Conservation (phyloP, 2,888 invertebrate genomes). For the Ganaspis brasiliensis region DNA sequence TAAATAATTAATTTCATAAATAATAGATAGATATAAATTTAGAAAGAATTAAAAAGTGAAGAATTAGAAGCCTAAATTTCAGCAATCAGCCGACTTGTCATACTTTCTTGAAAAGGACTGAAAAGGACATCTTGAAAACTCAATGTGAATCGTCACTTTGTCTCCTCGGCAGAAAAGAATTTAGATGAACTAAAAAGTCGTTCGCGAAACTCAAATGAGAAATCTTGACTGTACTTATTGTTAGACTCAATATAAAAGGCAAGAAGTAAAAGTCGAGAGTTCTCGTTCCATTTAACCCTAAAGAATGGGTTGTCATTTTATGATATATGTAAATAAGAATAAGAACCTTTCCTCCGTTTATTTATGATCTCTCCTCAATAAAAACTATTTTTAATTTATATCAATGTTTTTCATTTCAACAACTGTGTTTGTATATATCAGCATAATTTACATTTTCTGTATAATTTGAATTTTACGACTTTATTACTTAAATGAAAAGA, state of each 20-base stretch:
- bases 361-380: conserved; percentile 21
- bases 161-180: conserved; percentile 31
- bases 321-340: conserved; percentile 35
- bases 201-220: conserved; percentile 36
- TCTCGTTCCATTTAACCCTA: conserved; percentile 41
- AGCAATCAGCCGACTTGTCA: neutral
- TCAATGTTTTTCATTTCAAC: neutral
- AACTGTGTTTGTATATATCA: no score
- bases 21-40: neutral
- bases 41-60: neutral
- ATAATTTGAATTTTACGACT: no score
- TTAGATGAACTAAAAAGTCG: conserved; percentile 25
- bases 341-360: conserved; percentile 6
- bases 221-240: conserved; percentile 35
- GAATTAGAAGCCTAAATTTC: no score
- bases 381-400: neutral
- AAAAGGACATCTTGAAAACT: conserved; percentile 20
- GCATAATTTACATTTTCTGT: no score
- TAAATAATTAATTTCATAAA: no score
- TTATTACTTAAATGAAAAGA: no score
- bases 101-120: conserved; percentile 10
- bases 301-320: conserved; percentile 35
- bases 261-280: conserved; percentile 43
- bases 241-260: conserved; percentile 54
- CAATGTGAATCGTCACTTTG: conserved; percentile 35